phyloP scores from a whole-genome alignment of 2,113 vertebrate species.

The Pavo muticus region DNA sequence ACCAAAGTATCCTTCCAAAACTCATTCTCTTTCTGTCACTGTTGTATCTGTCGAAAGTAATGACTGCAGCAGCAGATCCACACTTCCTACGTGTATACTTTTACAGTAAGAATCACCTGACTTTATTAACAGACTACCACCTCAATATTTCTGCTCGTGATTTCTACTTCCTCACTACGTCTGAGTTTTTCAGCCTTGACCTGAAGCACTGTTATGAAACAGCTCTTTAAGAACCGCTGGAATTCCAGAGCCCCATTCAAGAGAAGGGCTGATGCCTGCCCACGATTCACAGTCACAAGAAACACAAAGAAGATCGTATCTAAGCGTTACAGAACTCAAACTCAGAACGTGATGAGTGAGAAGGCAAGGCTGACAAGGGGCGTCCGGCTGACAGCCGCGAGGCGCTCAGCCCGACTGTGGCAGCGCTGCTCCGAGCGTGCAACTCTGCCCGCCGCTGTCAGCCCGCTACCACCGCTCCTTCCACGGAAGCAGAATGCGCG shows the following conservation, averaged over 20 bases:
- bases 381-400: neutral
- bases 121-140: neutral
- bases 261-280: neutral
- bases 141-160: rapidly evolving
- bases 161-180: neutral
- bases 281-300: neutral
- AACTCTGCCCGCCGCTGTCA: neutral
- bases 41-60: neutral
- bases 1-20: neutral
- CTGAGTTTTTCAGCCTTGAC: neutral
- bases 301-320: neutral
- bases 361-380: neutral
- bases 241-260: too few species aligned
- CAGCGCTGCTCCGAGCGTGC: too few species aligned
- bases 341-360: rapidly evolving
- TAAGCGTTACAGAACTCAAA: neutral
- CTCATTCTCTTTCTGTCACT: neutral
- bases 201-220: neutral
- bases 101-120: neutral
- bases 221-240: neutral
- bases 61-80: neutral
- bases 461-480: neutral
- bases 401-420: neutral
- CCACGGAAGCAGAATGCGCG: rapidly evolving
- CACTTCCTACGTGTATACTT: rapidly evolving